Conservation (phyloP, 2,797 vertebrate species). For the Kryptopterus vitreolus region DNA sequence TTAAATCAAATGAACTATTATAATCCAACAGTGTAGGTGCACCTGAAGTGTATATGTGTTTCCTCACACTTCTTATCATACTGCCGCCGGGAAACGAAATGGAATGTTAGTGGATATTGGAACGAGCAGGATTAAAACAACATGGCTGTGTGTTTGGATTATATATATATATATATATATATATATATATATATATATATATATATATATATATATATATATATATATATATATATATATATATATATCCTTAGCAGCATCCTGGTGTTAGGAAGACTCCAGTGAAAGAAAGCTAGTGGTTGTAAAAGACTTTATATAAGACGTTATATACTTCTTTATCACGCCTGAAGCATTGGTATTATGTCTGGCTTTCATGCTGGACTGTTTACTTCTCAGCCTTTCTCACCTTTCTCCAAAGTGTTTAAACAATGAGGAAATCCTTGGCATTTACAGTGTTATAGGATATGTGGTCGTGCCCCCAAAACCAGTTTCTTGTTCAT, state of each 20-base stretch:
- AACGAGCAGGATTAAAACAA: no score
- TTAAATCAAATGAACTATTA: background rate
- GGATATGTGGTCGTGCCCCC: conserved; percentile 4
- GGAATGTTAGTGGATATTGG: no score
- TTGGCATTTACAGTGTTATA: conserved; percentile 18
- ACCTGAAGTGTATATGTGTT: background rate
- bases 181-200: no score
- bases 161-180: no score
- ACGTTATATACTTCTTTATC: background rate
- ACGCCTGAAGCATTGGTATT: background rate
- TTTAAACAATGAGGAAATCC: conserved; percentile 63
- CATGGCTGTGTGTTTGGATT: no score
- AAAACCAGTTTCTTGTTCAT: conserved; percentile 37
- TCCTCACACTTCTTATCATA: background rate
- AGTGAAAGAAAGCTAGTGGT: no score
- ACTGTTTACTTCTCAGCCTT: background rate
- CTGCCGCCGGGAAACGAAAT: background rate
- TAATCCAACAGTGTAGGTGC: background rate
- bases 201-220: no score
- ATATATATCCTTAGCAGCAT: background rate
- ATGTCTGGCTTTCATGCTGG: background rate
- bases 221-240: no score
- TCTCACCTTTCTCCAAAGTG: conserved; percentile 38
- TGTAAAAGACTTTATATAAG: background rate
- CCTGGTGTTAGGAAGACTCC: background rate